Evolutionary conservation across 2,797 vertebrate species (phyloP).

Genomic region (Molossus alvarezi): DNA sequence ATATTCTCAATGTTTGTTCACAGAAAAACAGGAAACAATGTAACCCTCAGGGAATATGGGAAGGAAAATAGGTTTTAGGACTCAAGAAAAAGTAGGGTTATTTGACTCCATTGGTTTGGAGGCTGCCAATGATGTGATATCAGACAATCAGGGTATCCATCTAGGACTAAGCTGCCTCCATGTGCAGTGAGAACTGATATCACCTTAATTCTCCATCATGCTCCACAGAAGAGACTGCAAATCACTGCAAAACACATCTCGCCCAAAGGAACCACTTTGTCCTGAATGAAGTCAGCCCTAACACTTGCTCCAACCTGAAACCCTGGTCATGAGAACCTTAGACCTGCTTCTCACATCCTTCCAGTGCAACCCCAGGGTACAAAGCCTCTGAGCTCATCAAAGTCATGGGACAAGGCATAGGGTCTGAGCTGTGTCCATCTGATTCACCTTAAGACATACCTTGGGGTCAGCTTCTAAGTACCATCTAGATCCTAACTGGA

Average conservation of each 20-base stretch:
- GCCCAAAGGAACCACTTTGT: not conserved
- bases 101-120: not conserved
- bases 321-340: not conserved
- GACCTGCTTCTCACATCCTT: not conserved
- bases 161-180: not conserved
- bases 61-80: not conserved
- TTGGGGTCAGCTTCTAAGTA: not conserved
- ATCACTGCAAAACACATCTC: not conserved
- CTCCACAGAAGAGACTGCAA: not conserved
- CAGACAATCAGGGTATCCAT: accelerated
- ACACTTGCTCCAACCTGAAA: not conserved
- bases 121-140: not conserved
- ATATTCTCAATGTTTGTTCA: not conserved
- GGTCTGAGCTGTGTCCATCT: not conserved
- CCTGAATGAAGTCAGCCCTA: not conserved
- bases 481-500: not conserved
- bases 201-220: not conserved
- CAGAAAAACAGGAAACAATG: not conserved
- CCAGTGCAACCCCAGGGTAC: not conserved
- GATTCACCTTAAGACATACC: not conserved
- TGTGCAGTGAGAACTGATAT: not conserved
- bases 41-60: not conserved
- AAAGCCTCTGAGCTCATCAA: not conserved
- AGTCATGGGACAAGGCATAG: not conserved
- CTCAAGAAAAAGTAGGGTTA: not conserved